These are phyloP conservation scores for Pseudochaenichthys georgianus DNA, from an alignment of 2,797 vertebrate species.

Conservation along the genomic window DNA sequence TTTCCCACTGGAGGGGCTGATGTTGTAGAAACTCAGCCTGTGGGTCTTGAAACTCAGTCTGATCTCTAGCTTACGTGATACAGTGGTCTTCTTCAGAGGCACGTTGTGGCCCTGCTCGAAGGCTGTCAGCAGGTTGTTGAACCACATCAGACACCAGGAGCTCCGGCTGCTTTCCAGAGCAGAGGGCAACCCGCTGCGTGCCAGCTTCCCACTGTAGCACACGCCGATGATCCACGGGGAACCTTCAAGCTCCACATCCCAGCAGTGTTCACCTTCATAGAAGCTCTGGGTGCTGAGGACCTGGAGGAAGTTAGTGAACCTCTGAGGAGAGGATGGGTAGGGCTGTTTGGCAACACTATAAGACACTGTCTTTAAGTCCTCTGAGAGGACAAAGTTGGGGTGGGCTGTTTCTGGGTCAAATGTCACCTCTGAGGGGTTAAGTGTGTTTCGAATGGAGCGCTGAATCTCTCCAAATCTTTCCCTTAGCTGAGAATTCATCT, in stretches of 20 bases:
- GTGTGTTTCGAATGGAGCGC: slow-evolving; percentile 68
- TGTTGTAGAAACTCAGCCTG: slow-evolving; percentile 79
- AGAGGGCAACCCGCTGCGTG: slow-evolving; percentile 76
- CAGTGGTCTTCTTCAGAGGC: slow-evolving; percentile 78
- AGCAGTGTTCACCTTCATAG: slow-evolving; percentile 79
- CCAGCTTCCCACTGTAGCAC: slow-evolving; percentile 71
- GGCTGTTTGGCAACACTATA: slow-evolving; percentile 76
- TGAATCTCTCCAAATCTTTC: slow-evolving; percentile 70
- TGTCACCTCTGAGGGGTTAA: slow-evolving; percentile 85
- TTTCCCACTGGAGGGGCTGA: slow-evolving; percentile 74
- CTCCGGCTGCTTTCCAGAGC: slow-evolving; percentile 81
- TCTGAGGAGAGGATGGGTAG: slow-evolving; percentile 64
- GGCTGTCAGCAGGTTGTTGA: slow-evolving; percentile 81
- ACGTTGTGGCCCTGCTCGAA: slow-evolving; percentile 75
- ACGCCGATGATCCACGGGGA: slow-evolving; percentile 82
- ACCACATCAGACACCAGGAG: slow-evolving; percentile 87
- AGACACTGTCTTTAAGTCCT: slow-evolving; percentile 80
- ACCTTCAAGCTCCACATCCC: slow-evolving; percentile 78
- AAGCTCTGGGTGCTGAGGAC: slow-evolving; percentile 84
- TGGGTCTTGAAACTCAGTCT: slow-evolving; percentile 78
- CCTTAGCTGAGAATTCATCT: slow-evolving; percentile 68
- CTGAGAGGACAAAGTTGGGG: slow-evolving; percentile 82
- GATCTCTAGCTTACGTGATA: slow-evolving; percentile 77
- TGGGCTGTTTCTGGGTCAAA: slow-evolving; percentile 82
- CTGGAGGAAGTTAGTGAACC: slow-evolving; percentile 83